Percentiles rank a stretch among this genome's conserved stretches.
Evolutionary conservation across 2,113 vertebrate species (phyloP).

Genomic region (Limanda limanda): DNA sequence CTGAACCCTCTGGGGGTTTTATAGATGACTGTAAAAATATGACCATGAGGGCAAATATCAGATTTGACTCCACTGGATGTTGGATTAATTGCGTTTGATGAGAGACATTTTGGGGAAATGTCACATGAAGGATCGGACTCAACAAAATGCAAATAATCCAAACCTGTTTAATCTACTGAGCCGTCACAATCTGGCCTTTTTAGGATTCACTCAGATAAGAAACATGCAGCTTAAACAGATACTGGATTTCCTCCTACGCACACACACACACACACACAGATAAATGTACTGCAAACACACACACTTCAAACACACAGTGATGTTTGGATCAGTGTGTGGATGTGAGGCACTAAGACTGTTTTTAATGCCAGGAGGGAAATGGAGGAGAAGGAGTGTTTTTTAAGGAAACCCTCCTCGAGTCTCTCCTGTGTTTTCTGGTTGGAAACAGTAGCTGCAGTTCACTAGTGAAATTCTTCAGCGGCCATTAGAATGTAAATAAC

Average conservation of each 20-base stretch:
- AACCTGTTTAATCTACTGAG: neutral
- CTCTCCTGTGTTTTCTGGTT: neutral
- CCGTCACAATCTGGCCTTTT: neutral
- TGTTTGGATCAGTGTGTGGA: no score
- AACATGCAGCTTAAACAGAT: slow-evolving; percentile 37
- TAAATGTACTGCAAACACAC: neutral
- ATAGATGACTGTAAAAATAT: no score
- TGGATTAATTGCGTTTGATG: slow-evolving; percentile 25
- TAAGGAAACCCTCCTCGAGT: neutral
- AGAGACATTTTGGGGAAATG: no score
- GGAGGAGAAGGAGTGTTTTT: no score
- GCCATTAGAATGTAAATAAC: neutral
- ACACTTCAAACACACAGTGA: slow-evolving; percentile 1
- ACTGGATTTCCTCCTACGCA: slow-evolving; percentile 8
- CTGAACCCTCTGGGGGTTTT: no score
- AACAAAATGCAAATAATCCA: neutral
- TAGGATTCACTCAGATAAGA: slow-evolving; percentile 31
- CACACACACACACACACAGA: no score
- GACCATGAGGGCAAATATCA: no score
- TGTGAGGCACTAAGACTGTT: no score
- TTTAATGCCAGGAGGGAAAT: no score
- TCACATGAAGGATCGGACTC: no score
- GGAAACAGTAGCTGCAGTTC: neutral
- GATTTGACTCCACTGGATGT: no score
- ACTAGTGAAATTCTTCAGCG: neutral